Evolutionary conservation across 2,113 vertebrate species (phyloP), one percentile per base, ranked within the genome.

Genomic region (Hippocampus zosterae): DNA sequence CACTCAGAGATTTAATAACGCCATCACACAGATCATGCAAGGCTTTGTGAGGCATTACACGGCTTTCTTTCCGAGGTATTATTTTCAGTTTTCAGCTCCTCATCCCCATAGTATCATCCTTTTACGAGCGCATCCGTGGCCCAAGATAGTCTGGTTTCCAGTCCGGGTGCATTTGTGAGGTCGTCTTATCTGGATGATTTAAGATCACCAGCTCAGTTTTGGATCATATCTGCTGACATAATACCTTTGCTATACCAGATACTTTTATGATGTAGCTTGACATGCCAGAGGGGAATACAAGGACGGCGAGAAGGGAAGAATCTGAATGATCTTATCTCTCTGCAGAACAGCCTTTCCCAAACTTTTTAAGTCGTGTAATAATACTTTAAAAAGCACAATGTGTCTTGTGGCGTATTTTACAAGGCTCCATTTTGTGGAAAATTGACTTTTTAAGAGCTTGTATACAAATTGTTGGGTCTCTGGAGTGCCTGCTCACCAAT

Each of bases 141-240:
- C 57, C 57, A 60, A 60, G 57, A 60, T 60, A 60, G 57, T 60
- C 57, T 60, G 8, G 57, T 60, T 60, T 60, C 27, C 57, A 33
- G 27, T 60, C 18, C 57, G 16, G 19, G 57, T 18, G 57, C 15
- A 29, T 60, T 27, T 33, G 57, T 19, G 57, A 60, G 57, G 57
- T 60, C 27, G 57, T 60, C 57, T 60, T 33, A 27, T 18, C 57
- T 2, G 57, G 27, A 60, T 33, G 57, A 33, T 60, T 60, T 60
- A 60, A 33, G 15, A 8, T 29, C 57, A 18, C 57, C 5, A 29
- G 57, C 57, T 19, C 27, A 18, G 27, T 33, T 60, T 60, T 18
- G 37, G 27, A 60, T 60, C 57, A 2, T 60, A 60, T 60, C 27
- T 60, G 57, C 57, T 60, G 57, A 60, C 27, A 60, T 60, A 33